A percentile compares a stretch with the other conserved stretches of the same genome.
phyloP scores from a whole-genome alignment of 2,113 vertebrate species.

The Gallinago jamesoni region DNA sequence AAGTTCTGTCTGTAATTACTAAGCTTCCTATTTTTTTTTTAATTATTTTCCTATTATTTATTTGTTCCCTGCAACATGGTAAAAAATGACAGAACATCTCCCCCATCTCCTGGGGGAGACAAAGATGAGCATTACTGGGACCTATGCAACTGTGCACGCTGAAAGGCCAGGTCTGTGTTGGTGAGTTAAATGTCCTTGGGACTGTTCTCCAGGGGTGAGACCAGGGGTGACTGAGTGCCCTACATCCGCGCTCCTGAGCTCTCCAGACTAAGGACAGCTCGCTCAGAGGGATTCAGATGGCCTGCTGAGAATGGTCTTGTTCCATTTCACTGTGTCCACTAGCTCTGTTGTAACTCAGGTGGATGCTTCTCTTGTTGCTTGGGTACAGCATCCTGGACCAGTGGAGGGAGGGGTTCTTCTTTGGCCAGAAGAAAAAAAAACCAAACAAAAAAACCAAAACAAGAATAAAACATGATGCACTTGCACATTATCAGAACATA shows the following conservation, averaged over 20 bases:
- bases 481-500: not conserved
- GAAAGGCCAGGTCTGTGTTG: not conserved
- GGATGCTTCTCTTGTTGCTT: not conserved
- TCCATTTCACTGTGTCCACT: not conserved
- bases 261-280: not conserved
- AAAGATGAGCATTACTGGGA: not conserved
- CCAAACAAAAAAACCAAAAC: not conserved
- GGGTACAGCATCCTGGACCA: not conserved
- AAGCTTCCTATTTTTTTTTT: not conserved
- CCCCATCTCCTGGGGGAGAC: not conserved
- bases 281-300: not conserved
- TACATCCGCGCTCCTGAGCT: not conserved
- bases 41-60: not conserved
- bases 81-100: not conserved
- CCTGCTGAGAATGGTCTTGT: not conserved
- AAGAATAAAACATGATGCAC: not conserved
- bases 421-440: not conserved
- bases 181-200: not conserved
- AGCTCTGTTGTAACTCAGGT: not conserved
- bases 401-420: not conserved
- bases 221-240: not conserved
- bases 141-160: not conserved
- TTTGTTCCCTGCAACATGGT: not conserved
- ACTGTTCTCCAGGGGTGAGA: not conserved
- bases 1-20: not conserved